Conservation (phyloP, 2,797 vertebrate genomes). For the Tangara arthus region DNA sequence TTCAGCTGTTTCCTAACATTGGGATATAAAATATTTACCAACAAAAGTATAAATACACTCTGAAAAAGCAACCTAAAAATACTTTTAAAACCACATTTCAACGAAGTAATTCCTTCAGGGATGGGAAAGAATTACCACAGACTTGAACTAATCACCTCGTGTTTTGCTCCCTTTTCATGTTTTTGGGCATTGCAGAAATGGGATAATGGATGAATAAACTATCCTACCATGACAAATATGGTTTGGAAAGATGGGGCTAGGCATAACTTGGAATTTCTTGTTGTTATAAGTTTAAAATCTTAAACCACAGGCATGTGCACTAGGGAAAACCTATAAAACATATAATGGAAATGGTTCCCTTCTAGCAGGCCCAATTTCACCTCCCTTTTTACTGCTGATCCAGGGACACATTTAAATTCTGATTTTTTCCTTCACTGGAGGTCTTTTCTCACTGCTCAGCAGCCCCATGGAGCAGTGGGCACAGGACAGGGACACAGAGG, state of each 20-base stretch:
- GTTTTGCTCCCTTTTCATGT: background rate
- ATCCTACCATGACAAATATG: slow-evolving; percentile 29
- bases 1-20: background rate
- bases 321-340: slow-evolving; percentile 43
- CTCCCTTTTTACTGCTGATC: slow-evolving; percentile 13
- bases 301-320: slow-evolving; percentile 41
- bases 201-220: background rate
- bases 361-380: background rate
- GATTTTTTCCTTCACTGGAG: background rate
- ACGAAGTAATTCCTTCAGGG: background rate
- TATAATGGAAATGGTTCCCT: background rate
- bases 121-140: background rate
- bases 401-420: background rate
- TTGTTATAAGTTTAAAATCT: slow-evolving; percentile 48
- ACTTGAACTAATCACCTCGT: background rate
- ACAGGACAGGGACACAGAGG: background rate
- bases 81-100: slow-evolving; percentile 30
- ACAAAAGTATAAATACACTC: background rate
- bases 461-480: background rate
- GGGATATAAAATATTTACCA: slow-evolving; percentile 49
- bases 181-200: background rate
- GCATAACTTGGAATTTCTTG: slow-evolving; percentile 47
- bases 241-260: slow-evolving; percentile 30
- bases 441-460: background rate
- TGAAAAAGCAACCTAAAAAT: slow-evolving; percentile 37